A percentile compares a stretch with the other conserved stretches of the same genome.
phyloP scores from a whole-genome alignment of 2,113 vertebrate species.

The Spea multiplicata region DNA sequence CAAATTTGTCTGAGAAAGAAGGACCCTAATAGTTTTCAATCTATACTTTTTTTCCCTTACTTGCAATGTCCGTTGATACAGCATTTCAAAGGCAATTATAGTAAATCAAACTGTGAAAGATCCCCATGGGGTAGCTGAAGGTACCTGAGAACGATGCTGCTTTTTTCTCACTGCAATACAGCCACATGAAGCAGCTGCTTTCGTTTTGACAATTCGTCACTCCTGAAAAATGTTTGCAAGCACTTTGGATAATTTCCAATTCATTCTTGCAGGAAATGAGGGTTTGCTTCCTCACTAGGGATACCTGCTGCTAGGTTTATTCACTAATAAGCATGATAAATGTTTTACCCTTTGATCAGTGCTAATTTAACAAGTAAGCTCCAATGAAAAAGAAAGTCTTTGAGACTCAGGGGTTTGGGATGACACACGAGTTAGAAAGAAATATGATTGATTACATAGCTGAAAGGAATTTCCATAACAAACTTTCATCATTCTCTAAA shows the following conservation, averaged over 20 bases:
- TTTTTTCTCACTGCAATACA: constrained; percentile 52
- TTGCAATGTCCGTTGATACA: constrained; percentile 57
- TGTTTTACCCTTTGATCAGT: constrained; percentile 86
- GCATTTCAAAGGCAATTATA: constrained; percentile 64
- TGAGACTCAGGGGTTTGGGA: constrained; percentile 74
- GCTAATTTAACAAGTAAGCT: constrained; percentile 84
- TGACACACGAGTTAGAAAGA: constrained; percentile 60
- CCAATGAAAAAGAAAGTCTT: constrained; percentile 70
- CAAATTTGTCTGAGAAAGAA: constrained; percentile 50
- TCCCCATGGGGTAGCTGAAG: constrained; percentile 51
- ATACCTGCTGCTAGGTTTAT: constrained; percentile 86
- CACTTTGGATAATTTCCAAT: constrained; percentile 77
- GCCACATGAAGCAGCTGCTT: constrained; percentile 65
- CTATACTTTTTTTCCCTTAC: constrained; percentile 51
- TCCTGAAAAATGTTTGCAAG: constrained; percentile 78
- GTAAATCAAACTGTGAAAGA: constrained; percentile 59
- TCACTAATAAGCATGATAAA: constrained; percentile 88
- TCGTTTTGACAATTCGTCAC: constrained; percentile 73
- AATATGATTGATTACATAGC: constrained; percentile 77
- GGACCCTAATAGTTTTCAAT: constrained; percentile 40
- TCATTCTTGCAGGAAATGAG: constrained; percentile 80
- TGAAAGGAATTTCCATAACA: constrained; percentile 75
- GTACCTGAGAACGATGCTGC: constrained; percentile 50
- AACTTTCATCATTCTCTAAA: constrained; percentile 64
- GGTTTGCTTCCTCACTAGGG: constrained; percentile 80